A percentile compares a stretch with the other conserved stretches of the same genome.
Evolutionary conservation across 2,113 vertebrate genomes (phyloP).

Genomic region (Anseranas semipalmata): DNA sequence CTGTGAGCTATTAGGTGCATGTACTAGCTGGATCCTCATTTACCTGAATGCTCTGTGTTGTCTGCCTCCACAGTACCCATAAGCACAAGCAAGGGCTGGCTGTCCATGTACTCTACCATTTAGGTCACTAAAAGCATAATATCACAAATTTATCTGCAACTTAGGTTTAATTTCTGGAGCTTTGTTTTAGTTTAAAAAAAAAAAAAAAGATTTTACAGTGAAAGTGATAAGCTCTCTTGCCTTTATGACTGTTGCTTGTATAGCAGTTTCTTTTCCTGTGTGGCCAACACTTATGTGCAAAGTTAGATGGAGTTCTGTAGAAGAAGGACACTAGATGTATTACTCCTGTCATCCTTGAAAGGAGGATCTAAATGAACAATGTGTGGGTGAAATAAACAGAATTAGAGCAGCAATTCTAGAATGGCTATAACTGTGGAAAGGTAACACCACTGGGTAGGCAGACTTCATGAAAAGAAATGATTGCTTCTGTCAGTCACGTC

Average conservation of each 20-base stretch:
- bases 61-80: neutral
- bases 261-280: neutral
- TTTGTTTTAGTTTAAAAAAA: neutral
- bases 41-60: neutral
- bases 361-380: neutral
- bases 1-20: neutral
- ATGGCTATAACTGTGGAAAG: neutral
- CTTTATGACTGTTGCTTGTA: neutral
- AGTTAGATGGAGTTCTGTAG: neutral
- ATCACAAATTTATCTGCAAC: neutral
- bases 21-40: neutral
- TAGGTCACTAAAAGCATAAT: neutral
- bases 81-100: neutral
- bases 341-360: neutral
- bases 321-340: neutral
- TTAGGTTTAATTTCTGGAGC: neutral
- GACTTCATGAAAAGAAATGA: neutral
- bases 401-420: neutral
- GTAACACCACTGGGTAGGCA: neutral
- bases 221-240: neutral
- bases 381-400: neutral
- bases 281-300: neutral
- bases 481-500: neutral
- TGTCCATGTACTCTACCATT: neutral
- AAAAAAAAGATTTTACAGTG: neutral